These are phyloP conservation scores for Panagrolaimus sp. DNA, from an alignment of 1,140 invertebrate genomes.

Conservation along the genomic window DNA sequence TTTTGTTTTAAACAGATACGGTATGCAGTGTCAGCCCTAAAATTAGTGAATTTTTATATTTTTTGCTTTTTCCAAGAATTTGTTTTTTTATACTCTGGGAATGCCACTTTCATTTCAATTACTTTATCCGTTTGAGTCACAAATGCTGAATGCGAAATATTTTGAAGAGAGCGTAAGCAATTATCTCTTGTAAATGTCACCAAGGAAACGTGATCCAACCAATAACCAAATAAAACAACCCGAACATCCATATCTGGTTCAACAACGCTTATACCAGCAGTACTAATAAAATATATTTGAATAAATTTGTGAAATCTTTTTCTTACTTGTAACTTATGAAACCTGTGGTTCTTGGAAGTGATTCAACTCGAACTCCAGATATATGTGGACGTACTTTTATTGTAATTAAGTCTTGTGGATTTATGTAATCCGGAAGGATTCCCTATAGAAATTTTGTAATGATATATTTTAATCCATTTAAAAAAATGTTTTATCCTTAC, in stretches of 20 bases:
- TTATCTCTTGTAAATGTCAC: conserved; percentile 51
- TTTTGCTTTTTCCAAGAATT: background rate
- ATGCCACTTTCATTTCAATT: conserved; percentile 36
- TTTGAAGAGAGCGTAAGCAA: conserved; percentile 41
- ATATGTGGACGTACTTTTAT: conserved; percentile 53
- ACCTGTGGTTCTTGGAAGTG: conserved; percentile 40
- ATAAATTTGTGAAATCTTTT: conserved; percentile 7
- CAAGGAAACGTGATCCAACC: conserved; percentile 46
- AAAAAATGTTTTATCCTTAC: background rate
- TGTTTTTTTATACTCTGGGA: conserved; percentile 30
- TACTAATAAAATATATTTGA: conserved; percentile 30
- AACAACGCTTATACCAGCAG: conserved; percentile 51
- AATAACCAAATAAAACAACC: conserved; percentile 54
- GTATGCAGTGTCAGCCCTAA: conserved; percentile 43
- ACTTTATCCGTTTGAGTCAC: conserved; percentile 51
- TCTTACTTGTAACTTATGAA: conserved; percentile 48
- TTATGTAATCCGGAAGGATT: conserved; percentile 4
- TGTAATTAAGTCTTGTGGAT: conserved; percentile 35
- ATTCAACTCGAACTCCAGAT: conserved; percentile 49
- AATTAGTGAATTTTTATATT: conserved; percentile 2
- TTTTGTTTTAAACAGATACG: conserved; percentile 50
- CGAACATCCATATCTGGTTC: conserved; percentile 42
- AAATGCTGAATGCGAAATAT: conserved; percentile 49
- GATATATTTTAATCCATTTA: background rate
- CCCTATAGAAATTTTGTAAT: too few relatives aligned